phyloP scores from a whole-genome alignment of 2,113 vertebrate genomes.

The Bubo blakistoni region DNA sequence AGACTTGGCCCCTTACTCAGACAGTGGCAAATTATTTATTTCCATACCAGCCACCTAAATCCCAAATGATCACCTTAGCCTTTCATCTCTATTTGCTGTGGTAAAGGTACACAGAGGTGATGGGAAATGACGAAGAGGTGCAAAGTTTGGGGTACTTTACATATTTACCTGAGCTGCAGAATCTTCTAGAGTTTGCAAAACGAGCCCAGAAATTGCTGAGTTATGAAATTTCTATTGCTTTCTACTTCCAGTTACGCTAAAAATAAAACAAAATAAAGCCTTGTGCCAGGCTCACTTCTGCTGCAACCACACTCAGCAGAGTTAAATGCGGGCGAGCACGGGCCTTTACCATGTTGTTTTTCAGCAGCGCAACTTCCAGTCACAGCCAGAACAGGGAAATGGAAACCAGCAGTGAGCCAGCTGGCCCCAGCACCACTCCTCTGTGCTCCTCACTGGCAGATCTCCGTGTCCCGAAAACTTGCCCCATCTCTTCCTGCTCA shows the following conservation, averaged over 20 bases:
- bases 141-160: neutral
- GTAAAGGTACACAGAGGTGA: neutral
- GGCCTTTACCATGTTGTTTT: neutral
- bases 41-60: neutral
- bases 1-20: accelerated
- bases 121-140: neutral
- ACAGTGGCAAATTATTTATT: neutral
- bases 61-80: neutral
- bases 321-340: neutral
- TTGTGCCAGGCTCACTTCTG: neutral
- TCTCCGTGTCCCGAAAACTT: neutral
- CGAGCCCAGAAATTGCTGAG: neutral
- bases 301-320: neutral
- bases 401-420: neutral
- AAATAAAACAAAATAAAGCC: slow-evolving; percentile 13
- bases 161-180: neutral
- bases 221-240: neutral
- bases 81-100: neutral
- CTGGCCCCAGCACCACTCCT: neutral
- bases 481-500: neutral
- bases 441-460: neutral
- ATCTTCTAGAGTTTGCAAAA: neutral
- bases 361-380: neutral
- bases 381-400: neutral
- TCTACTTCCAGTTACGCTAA: slow-evolving; percentile 44